Evolutionary conservation across 92 coral and sea anemone genomes (phyloP).

Genomic region (Muricea muricata): DNA sequence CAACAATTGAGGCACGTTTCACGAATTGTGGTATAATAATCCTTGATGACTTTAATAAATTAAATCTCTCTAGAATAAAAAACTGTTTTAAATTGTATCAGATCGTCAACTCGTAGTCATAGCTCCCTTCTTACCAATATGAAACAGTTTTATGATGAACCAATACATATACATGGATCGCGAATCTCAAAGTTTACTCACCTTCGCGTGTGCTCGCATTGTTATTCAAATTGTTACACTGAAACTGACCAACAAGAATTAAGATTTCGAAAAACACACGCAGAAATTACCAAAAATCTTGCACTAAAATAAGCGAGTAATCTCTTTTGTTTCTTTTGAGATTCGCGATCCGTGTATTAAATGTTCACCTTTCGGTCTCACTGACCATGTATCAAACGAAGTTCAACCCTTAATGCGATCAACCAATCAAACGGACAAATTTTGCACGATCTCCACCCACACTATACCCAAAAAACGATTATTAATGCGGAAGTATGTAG

Average conservation of each 20-base stretch:
- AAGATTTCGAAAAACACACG: no score
- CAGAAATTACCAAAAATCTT: no score
- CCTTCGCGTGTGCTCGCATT: no score
- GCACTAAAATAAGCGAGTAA: no score
- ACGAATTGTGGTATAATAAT: not conserved
- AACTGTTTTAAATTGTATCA: not conserved
- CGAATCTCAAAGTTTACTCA: no score
- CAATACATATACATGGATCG: no score
- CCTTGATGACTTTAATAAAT: not conserved
- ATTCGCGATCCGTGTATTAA: no score
- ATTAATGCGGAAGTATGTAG: conserved; percentile 52
- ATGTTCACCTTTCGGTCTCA: conserved; percentile 26
- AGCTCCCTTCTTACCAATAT: no score
- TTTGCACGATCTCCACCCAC: conserved; percentile 8
- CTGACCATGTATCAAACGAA: conserved; percentile 41
- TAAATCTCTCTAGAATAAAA: not conserved
- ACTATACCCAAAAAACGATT: conserved; percentile 32
- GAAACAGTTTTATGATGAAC: no score
- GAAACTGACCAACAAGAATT: no score
- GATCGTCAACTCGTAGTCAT: not conserved
- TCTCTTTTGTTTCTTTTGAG: no score
- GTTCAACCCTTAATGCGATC: conserved; percentile 33
- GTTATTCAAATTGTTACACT: no score
- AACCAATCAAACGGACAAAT: conserved; percentile 1
- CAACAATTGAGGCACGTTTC: not conserved